Evolutionary conservation across 2,888 invertebrate genomes (phyloP), one percentile per base, ranked within the genome.

Genomic region (Platycheirus albimanus): DNA sequence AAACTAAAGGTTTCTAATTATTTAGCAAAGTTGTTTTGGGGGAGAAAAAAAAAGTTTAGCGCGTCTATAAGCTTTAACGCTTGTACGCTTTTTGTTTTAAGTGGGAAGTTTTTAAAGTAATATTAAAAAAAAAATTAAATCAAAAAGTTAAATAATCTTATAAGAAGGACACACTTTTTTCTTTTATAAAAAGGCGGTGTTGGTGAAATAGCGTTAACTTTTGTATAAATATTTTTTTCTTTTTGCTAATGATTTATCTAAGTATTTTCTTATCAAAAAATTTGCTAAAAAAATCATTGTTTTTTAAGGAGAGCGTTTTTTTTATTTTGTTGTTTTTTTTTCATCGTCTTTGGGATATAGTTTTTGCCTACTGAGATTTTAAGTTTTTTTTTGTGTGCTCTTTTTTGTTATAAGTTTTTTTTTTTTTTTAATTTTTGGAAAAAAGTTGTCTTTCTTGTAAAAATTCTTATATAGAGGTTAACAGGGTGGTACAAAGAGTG

Each of bases 401-500:
- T 67, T 56, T 78, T 63, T 52, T 43, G 33, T 45, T 47, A 20
- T 43, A n/a, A 5, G 8, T 51, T 52, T 41, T 51, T 28, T 71
- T n/a, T 45, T 2, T n/a, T 43, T 28, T 63, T 28, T 20, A 33
- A 4, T 17, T 47, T 54, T 67, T 63, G 78, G 58, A 72, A 76
- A 63, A 67, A 61, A 52, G 66, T 71, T 66, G 54, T 72, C 41
- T 56, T 79, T 77, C 36, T 74, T 78, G 83, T 83, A 83, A 83
- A 83, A 83, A 74, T 74, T 72, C 78, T 69, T 78, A 74, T 78
- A 83, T 83, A 83, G 83, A 83, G 83, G 83, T 83, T 83, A 72
- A 83, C 74, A 78, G 83, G 83, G 83, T 83, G 83, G 83, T 83
- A 74, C 64, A 78, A 67, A 77, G 83, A 83, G 83, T 83, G 83